Evolutionary conservation across 2,113 vertebrate genomes (phyloP).

Genomic region (Bettongia penicillata): DNA sequence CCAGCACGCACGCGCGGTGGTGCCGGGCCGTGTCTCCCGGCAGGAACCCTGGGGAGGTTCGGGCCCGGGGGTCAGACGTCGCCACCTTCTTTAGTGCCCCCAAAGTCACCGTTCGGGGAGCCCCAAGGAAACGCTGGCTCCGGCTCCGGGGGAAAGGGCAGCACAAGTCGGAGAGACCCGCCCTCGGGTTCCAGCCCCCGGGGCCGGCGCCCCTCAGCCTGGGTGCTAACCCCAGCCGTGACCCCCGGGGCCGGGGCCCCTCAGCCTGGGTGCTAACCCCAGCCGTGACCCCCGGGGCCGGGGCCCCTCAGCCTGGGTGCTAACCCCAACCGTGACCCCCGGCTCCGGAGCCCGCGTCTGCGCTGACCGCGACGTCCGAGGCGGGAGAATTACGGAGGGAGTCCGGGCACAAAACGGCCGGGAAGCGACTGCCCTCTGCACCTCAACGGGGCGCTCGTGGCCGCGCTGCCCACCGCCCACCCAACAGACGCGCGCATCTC

Average conservation of each 20-base stretch:
- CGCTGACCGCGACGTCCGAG: too few relatives aligned
- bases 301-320: background rate
- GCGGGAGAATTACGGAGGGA: too few relatives aligned
- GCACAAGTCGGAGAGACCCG: background rate
- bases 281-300: background rate
- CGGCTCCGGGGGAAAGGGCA: background rate
- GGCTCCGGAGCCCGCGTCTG: background rate
- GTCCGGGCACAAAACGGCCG: too few relatives aligned
- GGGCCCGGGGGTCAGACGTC: background rate
- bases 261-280: background rate
- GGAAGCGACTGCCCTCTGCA: too few relatives aligned
- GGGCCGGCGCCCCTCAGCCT: background rate
- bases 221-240: background rate
- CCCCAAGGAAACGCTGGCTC: background rate
- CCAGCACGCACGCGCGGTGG: constrained; percentile 89
- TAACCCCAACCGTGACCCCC: background rate
- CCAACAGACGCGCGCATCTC: background rate
- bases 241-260: background rate
- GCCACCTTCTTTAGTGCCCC: background rate
- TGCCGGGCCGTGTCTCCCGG: constrained; percentile 92
- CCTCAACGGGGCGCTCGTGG: background rate
- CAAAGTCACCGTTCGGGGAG: background rate
- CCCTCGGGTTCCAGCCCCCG: background rate
- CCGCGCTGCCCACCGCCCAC: background rate
- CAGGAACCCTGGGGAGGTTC: constrained; percentile 86